These are phyloP conservation scores for Nixonia krombeini DNA, from an alignment of 1,140 invertebrate genomes.

Conservation along the genomic window DNA sequence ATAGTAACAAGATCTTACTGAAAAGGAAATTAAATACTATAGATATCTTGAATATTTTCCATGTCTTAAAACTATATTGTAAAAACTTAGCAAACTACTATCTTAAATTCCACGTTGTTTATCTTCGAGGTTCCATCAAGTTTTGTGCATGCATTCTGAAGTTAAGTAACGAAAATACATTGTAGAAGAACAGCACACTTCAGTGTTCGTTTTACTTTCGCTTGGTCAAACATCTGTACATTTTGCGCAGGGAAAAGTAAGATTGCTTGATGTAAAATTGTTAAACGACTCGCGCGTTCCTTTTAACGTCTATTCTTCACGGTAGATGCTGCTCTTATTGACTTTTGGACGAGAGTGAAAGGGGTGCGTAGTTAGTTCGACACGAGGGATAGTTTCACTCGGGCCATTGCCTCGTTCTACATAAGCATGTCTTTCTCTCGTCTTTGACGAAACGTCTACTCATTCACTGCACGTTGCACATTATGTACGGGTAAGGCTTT, in stretches of 20 bases:
- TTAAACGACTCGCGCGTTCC: slow-evolving; percentile 7
- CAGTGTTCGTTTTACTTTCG: not conserved
- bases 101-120: too few relatives aligned
- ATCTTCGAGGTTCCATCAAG: too few relatives aligned
- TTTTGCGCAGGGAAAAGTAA: slow-evolving; percentile 1
- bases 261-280: slow-evolving; percentile 3
- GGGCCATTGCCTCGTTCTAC: slow-evolving; percentile 1
- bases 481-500: slow-evolving; percentile 10
- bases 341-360: slow-evolving; percentile 5
- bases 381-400: not conserved
- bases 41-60: too few relatives aligned
- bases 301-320: slow-evolving; percentile 10
- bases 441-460: slow-evolving; percentile 18
- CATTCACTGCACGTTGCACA: slow-evolving; percentile 15
- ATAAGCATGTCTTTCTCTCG: slow-evolving; percentile 2
- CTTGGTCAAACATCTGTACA: slow-evolving; percentile 1
- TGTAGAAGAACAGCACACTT: too few relatives aligned
- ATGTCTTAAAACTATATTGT: too few relatives aligned
- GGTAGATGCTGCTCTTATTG: slow-evolving; percentile 7
- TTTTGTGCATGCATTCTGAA: too few relatives aligned
- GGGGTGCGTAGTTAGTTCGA: slow-evolving; percentile 6
- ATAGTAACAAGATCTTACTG: too few relatives aligned
- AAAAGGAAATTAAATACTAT: too few relatives aligned
- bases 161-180: too few relatives aligned
- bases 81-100: too few relatives aligned